Evolutionary conservation across 1,140 invertebrate species (phyloP).

Genomic region (Heliconius nattereri): DNA sequence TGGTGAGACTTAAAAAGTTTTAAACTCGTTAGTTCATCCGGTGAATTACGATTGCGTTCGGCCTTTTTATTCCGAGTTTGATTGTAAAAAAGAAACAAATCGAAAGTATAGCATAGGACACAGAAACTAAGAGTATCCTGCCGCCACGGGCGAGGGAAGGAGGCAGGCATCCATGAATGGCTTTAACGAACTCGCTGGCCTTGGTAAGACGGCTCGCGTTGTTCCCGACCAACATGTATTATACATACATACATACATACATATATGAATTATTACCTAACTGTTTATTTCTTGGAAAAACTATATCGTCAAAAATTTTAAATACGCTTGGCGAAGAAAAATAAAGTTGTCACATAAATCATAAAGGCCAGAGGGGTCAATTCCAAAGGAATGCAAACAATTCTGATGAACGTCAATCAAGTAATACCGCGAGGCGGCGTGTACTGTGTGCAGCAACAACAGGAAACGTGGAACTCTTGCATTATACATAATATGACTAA

Average conservation of each 20-base stretch:
- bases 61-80: conserved; percentile 60
- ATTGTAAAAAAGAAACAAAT: conserved; percentile 62
- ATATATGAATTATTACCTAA: not conserved
- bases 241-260: not conserved
- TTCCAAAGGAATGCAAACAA: conserved; percentile 22
- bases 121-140: conserved; percentile 70
- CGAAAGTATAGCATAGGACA: conserved; percentile 67
- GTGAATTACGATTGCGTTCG: conserved; percentile 72
- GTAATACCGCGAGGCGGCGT: conserved; percentile 29
- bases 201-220: conserved; percentile 58
- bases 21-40: conserved; percentile 79
- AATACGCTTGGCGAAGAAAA: not conserved
- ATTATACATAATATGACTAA: conserved; percentile 57
- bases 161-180: conserved; percentile 75
- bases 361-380: conserved; percentile 1
- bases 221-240: conserved; percentile 39
- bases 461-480: conserved; percentile 66
- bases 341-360: too few relatives aligned
- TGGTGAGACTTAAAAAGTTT: conserved; percentile 64
- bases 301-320: not conserved
- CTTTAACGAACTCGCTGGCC: conserved; percentile 77
- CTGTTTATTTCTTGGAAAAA: not conserved
- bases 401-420: conserved; percentile 35
- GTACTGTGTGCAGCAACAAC: conserved; percentile 45
- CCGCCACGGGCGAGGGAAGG: conserved; percentile 55